A percentile compares a stretch with the other conserved stretches of the same genome.
Conservation (phyloP, 2,113 vertebrate species). For the Pica pica region DNA sequence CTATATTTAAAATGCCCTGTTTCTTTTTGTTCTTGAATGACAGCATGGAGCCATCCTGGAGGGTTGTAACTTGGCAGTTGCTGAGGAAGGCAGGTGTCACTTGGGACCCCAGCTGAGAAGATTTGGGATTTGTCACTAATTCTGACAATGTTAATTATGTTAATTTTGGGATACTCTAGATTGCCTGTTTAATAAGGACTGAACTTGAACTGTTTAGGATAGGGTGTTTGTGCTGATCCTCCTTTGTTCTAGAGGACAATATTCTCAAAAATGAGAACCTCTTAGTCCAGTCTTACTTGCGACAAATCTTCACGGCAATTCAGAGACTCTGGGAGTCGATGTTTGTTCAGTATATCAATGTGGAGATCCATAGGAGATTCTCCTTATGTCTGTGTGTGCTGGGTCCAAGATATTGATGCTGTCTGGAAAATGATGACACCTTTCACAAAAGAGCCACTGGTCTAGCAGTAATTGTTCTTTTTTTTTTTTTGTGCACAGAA, state of each 20-base stretch:
- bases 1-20: neutral
- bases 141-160: neutral
- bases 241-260: neutral
- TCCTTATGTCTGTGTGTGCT: neutral
- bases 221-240: neutral
- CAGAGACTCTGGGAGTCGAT: neutral
- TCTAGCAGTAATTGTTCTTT: neutral
- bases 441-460: neutral
- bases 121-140: neutral
- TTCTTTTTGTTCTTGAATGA: neutral
- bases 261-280: neutral
- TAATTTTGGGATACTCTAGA: neutral
- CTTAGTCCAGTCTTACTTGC: neutral
- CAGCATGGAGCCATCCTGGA: neutral
- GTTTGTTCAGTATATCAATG: neutral
- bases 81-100: neutral
- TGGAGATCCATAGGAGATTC: neutral
- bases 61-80: neutral
- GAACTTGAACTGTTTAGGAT: neutral
- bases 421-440: neutral
- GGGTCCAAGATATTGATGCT: neutral
- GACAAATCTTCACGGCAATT: neutral
- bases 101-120: neutral
- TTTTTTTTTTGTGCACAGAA: neutral
- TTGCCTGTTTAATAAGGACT: neutral